Evolutionary conservation across 2,113 vertebrate species (phyloP), one percentile per base, ranked within the genome.

Genomic region (Muntiacus reevesi): DNA sequence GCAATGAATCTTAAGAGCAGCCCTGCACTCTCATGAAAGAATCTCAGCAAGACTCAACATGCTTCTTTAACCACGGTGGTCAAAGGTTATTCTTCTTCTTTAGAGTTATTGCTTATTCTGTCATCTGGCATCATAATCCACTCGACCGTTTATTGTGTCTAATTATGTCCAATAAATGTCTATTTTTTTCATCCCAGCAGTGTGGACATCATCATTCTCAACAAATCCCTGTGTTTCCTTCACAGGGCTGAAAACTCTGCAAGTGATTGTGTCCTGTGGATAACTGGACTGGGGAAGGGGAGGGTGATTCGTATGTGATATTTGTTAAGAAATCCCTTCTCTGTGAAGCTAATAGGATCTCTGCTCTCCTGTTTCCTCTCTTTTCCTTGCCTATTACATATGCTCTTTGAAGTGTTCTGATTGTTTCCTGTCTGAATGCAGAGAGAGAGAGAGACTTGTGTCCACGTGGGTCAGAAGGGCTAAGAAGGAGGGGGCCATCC

Each of bases 391-490:
- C 83, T 17, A 57, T 97, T 93, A 86, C 85, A 60, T 76, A 95
- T 86, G 85, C 94, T 62, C 33, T 97, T 91, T 95, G 95, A 97
- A 95, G 91, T 78, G 60, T 40, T 91, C 54, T 30, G 21, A 60
- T 89, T 95, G 76, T 94, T 95, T 97, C 88, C 89, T 95, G 94
- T 67, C 33, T 88, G 81, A 82, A 92, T 85, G 47, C 3, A 40
- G 79, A 55, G n/a, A 83, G 36, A 43, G 9, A 84, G 52, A 64
- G n/a, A 89, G 50, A 57, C 14, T 45, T 88, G 87, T 55, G 23
- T 16, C 57, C 11, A 64, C 47, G 5, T 89, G 62, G 83, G 40
- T 87, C 82, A 86, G 79, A 82, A 60, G 7, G 88, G 23, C 36
- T n/a, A 62, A 86, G 54, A 6, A 11, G 28, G 36, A 85, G 59